phyloP scores from a whole-genome alignment of 2,888 invertebrate genomes.

The Neelides folsomi region DNA sequence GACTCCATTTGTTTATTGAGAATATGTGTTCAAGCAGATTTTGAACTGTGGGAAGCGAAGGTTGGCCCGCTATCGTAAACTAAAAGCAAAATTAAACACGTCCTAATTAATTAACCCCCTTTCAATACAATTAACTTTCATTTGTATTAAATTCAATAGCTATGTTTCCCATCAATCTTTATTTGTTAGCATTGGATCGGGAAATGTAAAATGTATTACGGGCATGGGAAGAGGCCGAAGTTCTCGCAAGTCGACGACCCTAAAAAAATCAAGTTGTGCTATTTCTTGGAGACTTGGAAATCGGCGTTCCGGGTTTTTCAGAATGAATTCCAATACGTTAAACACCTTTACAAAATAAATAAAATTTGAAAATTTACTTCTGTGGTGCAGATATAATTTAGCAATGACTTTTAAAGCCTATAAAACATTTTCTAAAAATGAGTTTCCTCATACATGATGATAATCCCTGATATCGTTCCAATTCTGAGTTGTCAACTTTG shows the following conservation, averaged over 20 bases:
- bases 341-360: slow-evolving; percentile 47
- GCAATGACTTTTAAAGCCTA: background rate
- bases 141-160: too few species aligned
- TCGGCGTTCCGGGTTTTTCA: slow-evolving; percentile 51
- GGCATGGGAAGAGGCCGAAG: slow-evolving; percentile 68
- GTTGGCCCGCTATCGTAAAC: too few species aligned
- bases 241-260: slow-evolving; percentile 76
- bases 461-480: slow-evolving; percentile 55
- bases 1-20: too few species aligned
- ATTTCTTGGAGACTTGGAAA: slow-evolving; percentile 67
- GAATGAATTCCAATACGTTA: slow-evolving; percentile 63
- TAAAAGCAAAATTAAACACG: too few species aligned
- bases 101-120: too few species aligned
- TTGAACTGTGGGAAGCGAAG: too few species aligned
- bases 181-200: background rate
- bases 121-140: too few species aligned
- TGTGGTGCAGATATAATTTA: slow-evolving; percentile 5
- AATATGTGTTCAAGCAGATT: too few species aligned
- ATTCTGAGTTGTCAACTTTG: slow-evolving; percentile 60
- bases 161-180: too few species aligned
- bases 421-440: background rate
- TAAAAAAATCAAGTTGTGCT: slow-evolving; percentile 66
- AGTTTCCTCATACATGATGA: slow-evolving; percentile 48
- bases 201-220: slow-evolving; percentile 41
- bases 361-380: slow-evolving; percentile 3